These are phyloP conservation scores for Tetrax tetrax DNA, from an alignment of 2,113 vertebrate species.

Conservation along the genomic window DNA sequence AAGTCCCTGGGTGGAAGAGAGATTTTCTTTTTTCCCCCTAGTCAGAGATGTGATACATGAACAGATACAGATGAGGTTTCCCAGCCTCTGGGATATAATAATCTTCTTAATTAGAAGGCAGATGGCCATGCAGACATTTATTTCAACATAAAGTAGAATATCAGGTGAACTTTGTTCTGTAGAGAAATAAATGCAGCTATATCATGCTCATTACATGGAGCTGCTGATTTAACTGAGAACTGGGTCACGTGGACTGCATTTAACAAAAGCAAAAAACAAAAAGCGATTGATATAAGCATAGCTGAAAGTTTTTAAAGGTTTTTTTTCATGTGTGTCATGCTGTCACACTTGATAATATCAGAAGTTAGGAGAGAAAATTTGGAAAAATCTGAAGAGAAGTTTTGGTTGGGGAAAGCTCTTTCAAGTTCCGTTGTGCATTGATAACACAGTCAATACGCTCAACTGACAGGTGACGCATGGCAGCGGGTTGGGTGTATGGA, in stretches of 20 bases:
- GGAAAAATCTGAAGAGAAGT: background rate
- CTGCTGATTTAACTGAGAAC: background rate
- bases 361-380: background rate
- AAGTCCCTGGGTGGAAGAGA: background rate
- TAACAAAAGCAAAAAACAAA: background rate
- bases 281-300: background rate
- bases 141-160: background rate
- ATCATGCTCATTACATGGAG: background rate
- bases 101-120: background rate
- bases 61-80: background rate
- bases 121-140: background rate
- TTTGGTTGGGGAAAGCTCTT: background rate
- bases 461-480: background rate
- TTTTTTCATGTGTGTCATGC: background rate
- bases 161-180: background rate
- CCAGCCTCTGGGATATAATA: background rate
- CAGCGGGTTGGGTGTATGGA: background rate
- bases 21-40: background rate
- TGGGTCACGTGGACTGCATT: background rate
- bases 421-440: background rate
- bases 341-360: background rate
- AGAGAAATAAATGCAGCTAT: background rate
- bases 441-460: accelerated
- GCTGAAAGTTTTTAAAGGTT: background rate
- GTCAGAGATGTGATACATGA: background rate